A percentile compares a stretch with the other conserved stretches of the same genome.
phyloP scores from a whole-genome alignment of 2,113 vertebrate species.

The Chamaea fasciata region DNA sequence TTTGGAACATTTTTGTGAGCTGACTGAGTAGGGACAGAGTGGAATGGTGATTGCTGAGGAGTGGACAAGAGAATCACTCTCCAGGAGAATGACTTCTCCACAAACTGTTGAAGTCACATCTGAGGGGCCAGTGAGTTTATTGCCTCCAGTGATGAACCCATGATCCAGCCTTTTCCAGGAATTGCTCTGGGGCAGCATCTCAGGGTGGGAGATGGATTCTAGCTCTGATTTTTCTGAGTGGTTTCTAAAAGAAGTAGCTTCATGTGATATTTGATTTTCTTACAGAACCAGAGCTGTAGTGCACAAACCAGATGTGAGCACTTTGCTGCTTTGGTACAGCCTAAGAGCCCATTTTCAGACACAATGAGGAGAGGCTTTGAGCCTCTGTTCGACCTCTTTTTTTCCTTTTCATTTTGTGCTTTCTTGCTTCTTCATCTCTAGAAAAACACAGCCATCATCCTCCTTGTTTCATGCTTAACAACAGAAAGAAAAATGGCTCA shows the following conservation, averaged over 20 bases:
- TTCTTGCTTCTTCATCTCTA: not conserved
- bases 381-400: not conserved
- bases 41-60: not conserved
- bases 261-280: not conserved
- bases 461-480: not conserved
- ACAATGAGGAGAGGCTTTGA: not conserved
- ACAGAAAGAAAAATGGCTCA: not conserved
- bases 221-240: not conserved
- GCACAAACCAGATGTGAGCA: not conserved
- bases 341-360: not conserved
- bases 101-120: not conserved
- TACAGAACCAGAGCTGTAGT: not conserved
- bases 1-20: not conserved
- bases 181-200: fast-evolving
- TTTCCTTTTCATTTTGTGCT: not conserved
- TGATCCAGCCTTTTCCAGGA: not conserved
- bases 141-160: fast-evolving
- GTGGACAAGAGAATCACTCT: not conserved
- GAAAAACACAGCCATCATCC: not conserved
- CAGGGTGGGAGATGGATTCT: not conserved
- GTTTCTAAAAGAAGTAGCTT: not conserved
- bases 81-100: not conserved
- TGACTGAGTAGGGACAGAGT: not conserved
- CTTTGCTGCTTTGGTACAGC: not conserved
- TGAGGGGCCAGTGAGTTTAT: not conserved